A percentile compares a stretch with the other conserved stretches of the same genome.
phyloP scores from a whole-genome alignment of 2,113 vertebrate species.

The Smithornis capensis region DNA sequence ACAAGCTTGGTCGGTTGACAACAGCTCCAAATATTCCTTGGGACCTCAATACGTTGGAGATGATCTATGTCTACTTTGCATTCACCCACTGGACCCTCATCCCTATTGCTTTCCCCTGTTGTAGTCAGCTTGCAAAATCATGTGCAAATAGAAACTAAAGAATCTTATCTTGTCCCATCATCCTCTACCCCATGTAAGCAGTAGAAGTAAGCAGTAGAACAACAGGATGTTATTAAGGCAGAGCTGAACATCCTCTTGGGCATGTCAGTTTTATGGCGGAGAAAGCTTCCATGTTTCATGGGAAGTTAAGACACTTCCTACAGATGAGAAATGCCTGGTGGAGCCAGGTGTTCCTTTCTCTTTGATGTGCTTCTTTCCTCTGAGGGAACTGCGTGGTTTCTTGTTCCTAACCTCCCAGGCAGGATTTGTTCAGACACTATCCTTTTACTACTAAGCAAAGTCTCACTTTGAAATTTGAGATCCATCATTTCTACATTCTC shows the following conservation, averaged over 20 bases:
- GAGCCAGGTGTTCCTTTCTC: neutral
- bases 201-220: neutral
- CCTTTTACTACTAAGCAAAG: neutral
- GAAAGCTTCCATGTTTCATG: neutral
- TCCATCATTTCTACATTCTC: neutral
- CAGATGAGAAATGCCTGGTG: neutral
- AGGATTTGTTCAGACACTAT: neutral
- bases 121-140: neutral
- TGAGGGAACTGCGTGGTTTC: neutral
- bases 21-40: neutral
- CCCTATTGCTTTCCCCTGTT: neutral
- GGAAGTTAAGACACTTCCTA: neutral
- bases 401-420: neutral
- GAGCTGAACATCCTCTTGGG: neutral
- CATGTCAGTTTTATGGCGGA: neutral
- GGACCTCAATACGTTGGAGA: neutral
- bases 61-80: neutral
- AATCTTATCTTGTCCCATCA: neutral
- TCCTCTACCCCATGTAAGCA: neutral
- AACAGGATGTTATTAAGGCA: neutral
- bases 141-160: neutral
- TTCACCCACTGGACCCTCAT: neutral
- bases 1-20: neutral
- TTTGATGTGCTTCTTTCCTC: neutral
- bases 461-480: neutral